Percentiles rank a stretch among this genome's conserved stretches.
phyloP scores from a whole-genome alignment of 2,888 invertebrate genomes.

The Pyrrhia umbra region DNA sequence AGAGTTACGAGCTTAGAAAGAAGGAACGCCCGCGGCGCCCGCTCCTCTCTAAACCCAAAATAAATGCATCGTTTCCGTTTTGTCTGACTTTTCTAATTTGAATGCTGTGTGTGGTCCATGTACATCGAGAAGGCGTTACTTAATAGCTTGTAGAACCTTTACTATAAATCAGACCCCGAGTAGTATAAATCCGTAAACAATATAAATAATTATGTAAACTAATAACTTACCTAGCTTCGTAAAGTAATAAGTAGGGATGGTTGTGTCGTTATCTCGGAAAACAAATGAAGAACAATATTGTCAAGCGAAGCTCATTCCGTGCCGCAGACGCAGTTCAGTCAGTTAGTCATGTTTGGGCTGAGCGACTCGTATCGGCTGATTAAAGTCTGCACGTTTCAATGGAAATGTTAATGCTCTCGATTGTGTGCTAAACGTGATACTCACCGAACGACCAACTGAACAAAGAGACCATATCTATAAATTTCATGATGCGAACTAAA shows the following conservation, averaged over 20 bases:
- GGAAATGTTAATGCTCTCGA: conserved; percentile 85
- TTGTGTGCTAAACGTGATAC: conserved; percentile 86
- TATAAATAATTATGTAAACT: conserved; percentile 67
- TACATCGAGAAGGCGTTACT: conserved; percentile 77
- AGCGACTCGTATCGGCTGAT: conserved; percentile 73
- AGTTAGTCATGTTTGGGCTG: conserved; percentile 68
- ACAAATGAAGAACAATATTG: conserved; percentile 57
- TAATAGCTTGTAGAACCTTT: conserved; percentile 73
- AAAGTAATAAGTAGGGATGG: conserved; percentile 44
- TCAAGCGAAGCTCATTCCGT: conserved; percentile 52
- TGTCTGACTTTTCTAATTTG: conserved; percentile 85
- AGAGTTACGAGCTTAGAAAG: conserved; percentile 85
- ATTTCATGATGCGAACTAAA: conserved; percentile 74
- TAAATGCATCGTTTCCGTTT: conserved; percentile 87
- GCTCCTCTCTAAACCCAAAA: conserved; percentile 78
- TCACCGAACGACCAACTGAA: conserved; percentile 78
- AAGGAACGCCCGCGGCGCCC: conserved; percentile 85
- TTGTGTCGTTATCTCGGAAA: conserved; percentile 35
- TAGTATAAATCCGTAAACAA: conserved; percentile 69
- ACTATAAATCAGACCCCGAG: conserved; percentile 75
- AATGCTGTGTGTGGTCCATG: conserved; percentile 86
- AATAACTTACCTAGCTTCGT: conserved; percentile 56
- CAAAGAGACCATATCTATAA: conserved; percentile 84
- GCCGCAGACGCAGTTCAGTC: conserved; percentile 52
- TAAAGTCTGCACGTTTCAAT: conserved; percentile 79